Base-by-base conservation (phyloP, 2,797 vertebrate genomes). In the Trachurus trachurus region DNA sequence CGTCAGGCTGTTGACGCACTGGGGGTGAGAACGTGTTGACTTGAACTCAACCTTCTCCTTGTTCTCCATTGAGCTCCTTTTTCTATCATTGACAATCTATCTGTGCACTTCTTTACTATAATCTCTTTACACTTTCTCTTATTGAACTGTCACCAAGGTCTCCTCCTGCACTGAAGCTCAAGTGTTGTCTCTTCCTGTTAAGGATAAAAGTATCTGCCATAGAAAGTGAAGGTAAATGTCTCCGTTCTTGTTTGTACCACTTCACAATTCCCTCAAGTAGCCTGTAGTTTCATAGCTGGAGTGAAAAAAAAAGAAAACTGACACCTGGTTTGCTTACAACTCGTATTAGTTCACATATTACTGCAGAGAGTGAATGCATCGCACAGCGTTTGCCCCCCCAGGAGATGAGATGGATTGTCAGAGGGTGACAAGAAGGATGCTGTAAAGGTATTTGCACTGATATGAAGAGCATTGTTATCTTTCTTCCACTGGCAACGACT, bases 341-440 rank as follows among this genome's bases (percentile, higher is more conserved):
- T 76, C 82, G 78, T 76, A 47, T 77, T 83, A 58, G 78, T 62
- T 86, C 82, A 88, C 75, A 72, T 26, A n/a, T 74, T 60, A 50
- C 63, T 65, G 56, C 67, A 42, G 57, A 31, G 66, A 78, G 71
- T 45, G 63, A 58, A 63, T 13, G 29, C 66, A 72, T 29, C 31
- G 44, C 45, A 15, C 11, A 1, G 39, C 7, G 45, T 78, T 82
- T 15, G 4, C 61, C 74, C 74, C 81, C 60, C 26, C 26, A 68
- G 50, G 60, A 84, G 70, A 81, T 61, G 19, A 82, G 77, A 79
- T 3, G 2, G 80, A 58, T 49, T 75, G 86, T 88, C 84, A 81
- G 57, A 68, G 58, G 65, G 74, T 75, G 67, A 86, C 65, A 47
- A 54, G 67, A 83, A 47, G 44, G 0, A 71, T 16, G 73, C 61